Evolutionary conservation across 2,888 invertebrate species (phyloP), one percentile per base, ranked within the genome.

Genomic region (Alitta virens): DNA sequence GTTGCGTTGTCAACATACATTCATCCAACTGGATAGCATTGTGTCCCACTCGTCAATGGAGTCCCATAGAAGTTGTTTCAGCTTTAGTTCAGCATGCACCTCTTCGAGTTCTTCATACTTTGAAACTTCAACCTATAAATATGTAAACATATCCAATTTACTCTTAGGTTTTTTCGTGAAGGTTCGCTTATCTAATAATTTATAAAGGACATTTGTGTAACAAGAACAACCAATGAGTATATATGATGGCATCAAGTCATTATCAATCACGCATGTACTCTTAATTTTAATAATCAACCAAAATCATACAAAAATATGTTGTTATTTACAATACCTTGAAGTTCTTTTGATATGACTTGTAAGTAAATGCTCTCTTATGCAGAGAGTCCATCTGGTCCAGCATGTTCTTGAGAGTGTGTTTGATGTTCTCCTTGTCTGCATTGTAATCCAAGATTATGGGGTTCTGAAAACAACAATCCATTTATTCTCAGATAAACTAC

Each of bases 41-140:
- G 86, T 85, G 16, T 87, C 87, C 92, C 93, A 94, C 56, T 88
- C 86, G 62, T 87, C 88, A 1, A 90, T 85, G 43, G 89, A 88
- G 54, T 89, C 89, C 91, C 93, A 93, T 0, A 94, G 83, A 58
- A 90, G 85, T 76, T 89, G 89, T 42, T 93, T 87, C 46, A 93
- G 84, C 77, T 89, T 90, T 1, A 94, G 88, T 68, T 92, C 91
- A 67, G 87, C 88, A 71, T 89, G 87, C 0, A 91, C 89, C 77
- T 90, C 89, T 58, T 92, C 91, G 67, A 94, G 84, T 64, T 89
- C 87, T 69, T 92, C 92, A 76, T 91, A 88, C 74, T 91, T 86
- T 0, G 91, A 90, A 18, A 92, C 88, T 74, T 93, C 92, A 68
- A 94, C 87, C 88, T 91, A 73, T 12, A 46, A 18, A 46, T n/a